Conservation (phyloP, 1,140 invertebrate genomes). For the Drosophila obscura region DNA sequence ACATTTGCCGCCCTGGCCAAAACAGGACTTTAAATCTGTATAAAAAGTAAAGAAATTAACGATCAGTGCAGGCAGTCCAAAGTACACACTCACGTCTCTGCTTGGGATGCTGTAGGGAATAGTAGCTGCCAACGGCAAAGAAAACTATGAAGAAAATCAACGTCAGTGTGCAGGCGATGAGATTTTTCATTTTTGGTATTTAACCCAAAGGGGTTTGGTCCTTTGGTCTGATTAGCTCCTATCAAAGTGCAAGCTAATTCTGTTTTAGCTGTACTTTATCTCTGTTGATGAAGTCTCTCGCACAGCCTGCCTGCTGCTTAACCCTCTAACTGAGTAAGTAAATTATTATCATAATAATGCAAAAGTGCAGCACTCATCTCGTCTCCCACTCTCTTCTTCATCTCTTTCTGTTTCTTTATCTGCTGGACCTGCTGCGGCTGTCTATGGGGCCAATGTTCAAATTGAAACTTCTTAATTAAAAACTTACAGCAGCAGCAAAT, state of each 20-base stretch:
- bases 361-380: constrained; percentile 22
- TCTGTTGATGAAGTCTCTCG: not conserved
- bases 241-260: constrained; percentile 25
- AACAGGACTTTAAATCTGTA: constrained; percentile 35
- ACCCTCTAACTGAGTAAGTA: constrained; percentile 66
- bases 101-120: constrained; percentile 12
- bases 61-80: too few species aligned
- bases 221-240: not conserved
- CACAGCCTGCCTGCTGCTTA: constrained; percentile 5
- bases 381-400: too few species aligned
- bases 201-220: too few species aligned
- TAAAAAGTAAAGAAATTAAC: not conserved
- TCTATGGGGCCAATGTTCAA: constrained; percentile 53
- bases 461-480: constrained; percentile 81
- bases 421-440: not conserved
- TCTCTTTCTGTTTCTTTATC: too few species aligned
- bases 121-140: constrained; percentile 14
- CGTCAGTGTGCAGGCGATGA: not conserved
- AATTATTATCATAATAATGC: constrained; percentile 72
- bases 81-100: constrained; percentile 4
- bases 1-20: constrained; percentile 11
- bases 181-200: too few species aligned
- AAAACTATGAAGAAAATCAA: not conserved
- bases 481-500: constrained; percentile 60
- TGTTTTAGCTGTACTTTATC: not conserved